Base-by-base conservation (phyloP, 2,113 vertebrate genomes). In the Recurvirostra avosetta region DNA sequence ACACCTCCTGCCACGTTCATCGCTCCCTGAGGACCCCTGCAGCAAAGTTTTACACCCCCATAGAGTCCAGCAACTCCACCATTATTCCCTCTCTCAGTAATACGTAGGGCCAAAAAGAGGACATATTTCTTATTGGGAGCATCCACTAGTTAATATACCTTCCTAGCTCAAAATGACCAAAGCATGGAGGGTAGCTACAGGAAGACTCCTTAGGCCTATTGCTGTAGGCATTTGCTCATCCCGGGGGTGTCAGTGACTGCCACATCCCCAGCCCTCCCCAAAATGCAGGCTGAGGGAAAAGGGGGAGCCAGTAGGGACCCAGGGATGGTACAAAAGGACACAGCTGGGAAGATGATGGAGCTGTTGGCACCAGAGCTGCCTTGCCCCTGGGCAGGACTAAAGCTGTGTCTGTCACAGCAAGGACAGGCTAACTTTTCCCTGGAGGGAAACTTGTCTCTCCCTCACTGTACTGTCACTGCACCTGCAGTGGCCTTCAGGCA, bases 331-430 rank as follows among this genome's bases (percentile, higher is more conserved):
- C 9, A 26, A 38, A 86, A 77, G 7, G 5, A 62, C 4, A 13
- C 9, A 32, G 40, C 22, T 65, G 52, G 34, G 50, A 91, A 74
- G 36, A 11, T 55, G 32, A 38, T 67, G 32, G 41, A 65, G 26
- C 66, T 80, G 71, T 34, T 43, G 73, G 15, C 38, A 50, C 13
- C n/a, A 81, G 40, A 77, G 63, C 26, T 77, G 9, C 40, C 59
- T 86, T 62, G 38, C 12, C 19, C 29, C 6, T 0, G 0, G 7
- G 19, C 11, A 29, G 32, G 63, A 43, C 7, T 14, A 36, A 11
- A 66, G 34, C 6, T 70, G 12, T 45, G 8, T 14, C 52, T 79
- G 40, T 12, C 40, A 68, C 23, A 63, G 41, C 19, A 75, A 79
- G 26, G 43, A 85, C 0, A 0, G 32, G 41, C 15, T 45, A 63